Conservation (phyloP, 2,888 invertebrate genomes). For the Anodontia alba region DNA sequence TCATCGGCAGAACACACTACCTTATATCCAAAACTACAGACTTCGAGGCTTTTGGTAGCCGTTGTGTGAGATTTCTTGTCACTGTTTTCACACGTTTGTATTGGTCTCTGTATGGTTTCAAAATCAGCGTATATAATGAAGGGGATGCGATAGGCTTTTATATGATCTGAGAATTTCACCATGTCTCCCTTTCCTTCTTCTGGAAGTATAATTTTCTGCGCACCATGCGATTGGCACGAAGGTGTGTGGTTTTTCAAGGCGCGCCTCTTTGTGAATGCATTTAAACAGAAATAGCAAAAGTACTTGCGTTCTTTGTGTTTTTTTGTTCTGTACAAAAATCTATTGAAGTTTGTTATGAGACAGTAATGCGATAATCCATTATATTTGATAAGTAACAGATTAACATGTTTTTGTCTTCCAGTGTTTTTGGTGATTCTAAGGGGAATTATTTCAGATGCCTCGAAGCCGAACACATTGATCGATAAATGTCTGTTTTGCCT, state of each 20-base stretch:
- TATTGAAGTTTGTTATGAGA: not conserved
- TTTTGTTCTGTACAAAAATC: not conserved
- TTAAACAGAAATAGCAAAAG: not conserved
- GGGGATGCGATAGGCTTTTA: not conserved
- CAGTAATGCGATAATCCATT: not conserved
- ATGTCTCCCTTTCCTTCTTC: not conserved
- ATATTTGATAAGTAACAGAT: not conserved
- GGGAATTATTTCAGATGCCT: not conserved
- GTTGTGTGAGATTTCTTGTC: not conserved
- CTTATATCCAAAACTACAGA: not conserved
- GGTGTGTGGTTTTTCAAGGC: not conserved
- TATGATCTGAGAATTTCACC: not conserved
- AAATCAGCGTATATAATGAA: not conserved
- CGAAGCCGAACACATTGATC: constrained; percentile 21
- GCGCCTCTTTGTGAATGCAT: not conserved
- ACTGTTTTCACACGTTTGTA: not conserved
- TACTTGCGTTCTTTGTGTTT: not conserved
- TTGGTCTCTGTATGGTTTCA: not conserved
- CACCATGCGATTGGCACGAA: not conserved
- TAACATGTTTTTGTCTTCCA: not conserved
- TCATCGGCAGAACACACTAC: not conserved
- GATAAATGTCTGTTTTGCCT: constrained; percentile 22
- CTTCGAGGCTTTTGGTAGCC: not conserved
- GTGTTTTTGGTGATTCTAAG: constrained; percentile 1
- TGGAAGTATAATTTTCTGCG: not conserved